Conservation (phyloP, 2,797 vertebrate genomes). For the Arctocebus calabarensis region DNA sequence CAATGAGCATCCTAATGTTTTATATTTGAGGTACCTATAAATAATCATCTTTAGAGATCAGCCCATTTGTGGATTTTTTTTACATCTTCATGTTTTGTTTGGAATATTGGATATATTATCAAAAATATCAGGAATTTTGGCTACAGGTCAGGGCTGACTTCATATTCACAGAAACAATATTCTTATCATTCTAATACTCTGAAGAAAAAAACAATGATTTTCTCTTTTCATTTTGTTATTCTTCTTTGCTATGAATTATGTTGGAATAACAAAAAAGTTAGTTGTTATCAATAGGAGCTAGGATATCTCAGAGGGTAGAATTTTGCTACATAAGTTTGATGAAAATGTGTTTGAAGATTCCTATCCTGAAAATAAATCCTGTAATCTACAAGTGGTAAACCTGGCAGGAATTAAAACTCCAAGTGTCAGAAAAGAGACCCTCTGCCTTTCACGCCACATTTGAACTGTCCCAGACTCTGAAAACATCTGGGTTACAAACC, state of each 20-base stretch:
- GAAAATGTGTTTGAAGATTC: background rate
- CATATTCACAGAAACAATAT: background rate
- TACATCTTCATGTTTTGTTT: background rate
- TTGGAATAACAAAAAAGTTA: background rate
- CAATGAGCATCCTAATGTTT: background rate
- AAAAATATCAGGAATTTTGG: background rate
- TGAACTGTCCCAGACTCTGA: background rate
- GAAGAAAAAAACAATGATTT: background rate
- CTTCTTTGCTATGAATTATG: background rate
- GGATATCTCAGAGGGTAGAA: background rate
- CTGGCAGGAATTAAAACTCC: background rate
- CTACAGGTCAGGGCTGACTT: background rate
- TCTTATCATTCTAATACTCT: background rate
- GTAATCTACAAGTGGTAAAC: background rate
- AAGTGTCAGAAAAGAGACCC: background rate
- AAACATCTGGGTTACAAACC: background rate
- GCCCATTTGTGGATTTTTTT: background rate
- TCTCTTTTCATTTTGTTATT: background rate
- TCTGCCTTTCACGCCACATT: background rate
- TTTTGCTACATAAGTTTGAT: background rate
- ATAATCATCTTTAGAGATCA: slow-evolving; percentile 6
- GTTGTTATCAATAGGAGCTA: background rate
- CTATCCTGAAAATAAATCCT: background rate
- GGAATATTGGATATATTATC: background rate
- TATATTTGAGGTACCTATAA: background rate